Evolutionary conservation across 2,888 invertebrate species (phyloP), one percentile per base, ranked within the genome.

Genomic region (Hololepta plana): DNA sequence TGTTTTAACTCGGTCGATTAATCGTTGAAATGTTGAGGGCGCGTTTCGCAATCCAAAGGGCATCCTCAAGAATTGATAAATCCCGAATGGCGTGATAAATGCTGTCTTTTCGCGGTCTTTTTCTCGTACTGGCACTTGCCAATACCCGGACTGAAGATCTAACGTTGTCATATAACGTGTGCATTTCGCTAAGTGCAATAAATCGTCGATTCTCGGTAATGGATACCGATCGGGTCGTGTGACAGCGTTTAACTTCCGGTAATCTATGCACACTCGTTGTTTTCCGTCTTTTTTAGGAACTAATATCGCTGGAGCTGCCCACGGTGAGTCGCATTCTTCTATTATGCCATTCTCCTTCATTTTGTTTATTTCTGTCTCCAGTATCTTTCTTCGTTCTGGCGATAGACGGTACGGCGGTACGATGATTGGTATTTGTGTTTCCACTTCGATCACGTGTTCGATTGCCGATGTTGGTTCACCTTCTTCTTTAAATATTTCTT

Each of bases 171-270:
- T 37, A 17, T 23, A 35, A 8, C 15, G 15, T 9, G 30, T 44
- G 4, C 31, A 32, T 28, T 42, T 45, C 1, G 48, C 42, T 1
- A 33, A 37, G 21, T 51, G 47, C 4, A 55, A 25, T 12, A 50
- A 30, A 11, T 54, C 52, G 25, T 55, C 54, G 13, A 54, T 49
- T 6, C 47, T 32, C 2, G 55, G 55, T 8, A 53, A 26, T 2
- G 49, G 49, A 20, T 52, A 54, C 2, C 24, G 20, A 23, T 37
- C 38, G 8, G 30, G 25, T 5, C 26, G 24, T 2, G 40, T 42
- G 8, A 40, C 29, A 4, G 35, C 30, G 32, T 29, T 41, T 19
- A 39, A 36, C 35, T 15, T 32, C 23, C 49, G 32, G 24, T 49
- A 52, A 25, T 52, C 48, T 0, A 49, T 38, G 30, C 51, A 47